phyloP scores from a whole-genome alignment of 2,888 invertebrate species.

The Cyrtodaria siliqua region DNA sequence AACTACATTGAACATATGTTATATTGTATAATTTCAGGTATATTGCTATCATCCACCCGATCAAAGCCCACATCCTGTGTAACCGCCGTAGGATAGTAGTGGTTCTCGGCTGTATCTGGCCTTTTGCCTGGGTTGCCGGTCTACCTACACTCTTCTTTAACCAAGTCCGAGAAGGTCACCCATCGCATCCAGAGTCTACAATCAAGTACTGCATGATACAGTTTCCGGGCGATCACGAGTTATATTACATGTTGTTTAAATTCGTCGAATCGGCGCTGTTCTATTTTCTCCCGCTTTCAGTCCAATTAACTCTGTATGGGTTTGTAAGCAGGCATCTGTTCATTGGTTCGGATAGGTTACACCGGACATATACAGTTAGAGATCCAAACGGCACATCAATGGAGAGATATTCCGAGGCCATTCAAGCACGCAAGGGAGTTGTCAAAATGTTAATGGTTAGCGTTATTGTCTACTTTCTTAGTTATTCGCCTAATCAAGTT shows the following conservation, averaged over 20 bases:
- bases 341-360: slow-evolving; percentile 78
- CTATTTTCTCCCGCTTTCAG: slow-evolving; percentile 84
- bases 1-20: neutral
- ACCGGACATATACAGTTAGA: slow-evolving; percentile 71
- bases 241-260: slow-evolving; percentile 79
- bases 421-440: slow-evolving; percentile 84
- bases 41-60: slow-evolving; percentile 86
- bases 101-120: slow-evolving; percentile 85
- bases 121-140: slow-evolving; percentile 81
- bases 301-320: slow-evolving; percentile 84
- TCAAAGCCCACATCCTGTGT: slow-evolving; percentile 85
- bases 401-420: slow-evolving; percentile 77
- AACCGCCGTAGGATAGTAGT: slow-evolving; percentile 82
- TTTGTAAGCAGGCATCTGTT: slow-evolving; percentile 84
- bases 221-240: slow-evolving; percentile 74
- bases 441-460: slow-evolving; percentile 86
- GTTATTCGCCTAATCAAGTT: slow-evolving; percentile 86
- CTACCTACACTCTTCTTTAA: slow-evolving; percentile 84
- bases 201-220: slow-evolving; percentile 81
- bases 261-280: slow-evolving; percentile 83
- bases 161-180: slow-evolving; percentile 70
- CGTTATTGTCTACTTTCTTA: slow-evolving; percentile 86
- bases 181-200: slow-evolving; percentile 65
- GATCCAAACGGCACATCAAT: slow-evolving; percentile 71
- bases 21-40: slow-evolving; percentile 80